Base-by-base conservation (phyloP, 2,888 invertebrate genomes). In the Hypsopygia costalis region DNA sequence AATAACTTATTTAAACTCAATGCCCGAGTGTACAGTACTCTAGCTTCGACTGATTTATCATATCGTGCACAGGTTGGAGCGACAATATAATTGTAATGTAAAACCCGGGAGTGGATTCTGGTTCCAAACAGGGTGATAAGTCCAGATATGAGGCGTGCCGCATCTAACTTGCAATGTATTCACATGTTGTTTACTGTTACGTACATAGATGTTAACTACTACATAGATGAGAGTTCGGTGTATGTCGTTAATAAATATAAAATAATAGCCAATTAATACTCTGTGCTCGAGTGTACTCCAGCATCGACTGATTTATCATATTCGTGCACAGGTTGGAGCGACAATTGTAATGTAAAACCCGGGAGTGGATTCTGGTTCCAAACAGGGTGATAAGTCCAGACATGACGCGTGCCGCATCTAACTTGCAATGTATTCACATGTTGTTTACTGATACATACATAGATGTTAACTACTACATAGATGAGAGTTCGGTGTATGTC, bases 1-100 rank as follows among this genome's bases (percentile, higher is more conserved):
- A n/a, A n/a, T n/a, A n/a, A n/a, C n/a, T n/a, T n/a, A n/a, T 16
- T 16, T 16, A 16, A 2, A 4, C 4, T 16, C 25, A 9, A 25
- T 34, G 1, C 20, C 8, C 49, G 58, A 53, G 36, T 56, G 70
- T 77, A n/a, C n/a, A n/a, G n/a, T n/a, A 68, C 72, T n/a, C n/a
- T 37, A 48, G 53, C 62, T 63, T 62, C 62, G 59, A 55, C 71
- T 65, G 76, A 80, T 80, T 80, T 78, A 82, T 81, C 80, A 79
- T 78, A 80, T 72, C 61, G 52, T 59, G 63, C 55, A 54, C 71
- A 69, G 70, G 74, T 70, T 65, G 71, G 68, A 57, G 72, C 74
- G 76, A 67, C 74, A 60, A n/a, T n/a, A n/a, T n/a, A n/a, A 81
- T 81, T 81, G 80, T 82, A 70, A 81, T 79, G 81, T 71, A 77